Evolutionary conservation across 2,113 vertebrate genomes (phyloP).

Genomic region (Silurus meridionalis): DNA sequence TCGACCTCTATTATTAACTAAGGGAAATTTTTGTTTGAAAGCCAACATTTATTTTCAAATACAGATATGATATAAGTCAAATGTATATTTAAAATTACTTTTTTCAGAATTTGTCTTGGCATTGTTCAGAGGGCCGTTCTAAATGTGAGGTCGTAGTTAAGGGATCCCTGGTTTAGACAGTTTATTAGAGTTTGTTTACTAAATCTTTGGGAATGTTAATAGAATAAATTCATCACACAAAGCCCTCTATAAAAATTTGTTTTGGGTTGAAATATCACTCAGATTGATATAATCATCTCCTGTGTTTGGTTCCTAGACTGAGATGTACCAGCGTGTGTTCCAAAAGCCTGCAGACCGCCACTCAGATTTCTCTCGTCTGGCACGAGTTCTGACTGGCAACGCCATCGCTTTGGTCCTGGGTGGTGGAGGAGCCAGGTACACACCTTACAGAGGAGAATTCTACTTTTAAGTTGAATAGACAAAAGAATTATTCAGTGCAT

Average conservation of each 20-base stretch:
- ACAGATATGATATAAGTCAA: too few relatives aligned
- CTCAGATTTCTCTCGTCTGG: constrained; percentile 91
- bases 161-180: neutral
- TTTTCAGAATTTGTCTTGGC: too few relatives aligned
- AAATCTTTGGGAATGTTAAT: neutral
- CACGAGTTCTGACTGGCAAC: constrained; percentile 88
- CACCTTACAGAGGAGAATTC: neutral
- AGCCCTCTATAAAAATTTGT: neutral
- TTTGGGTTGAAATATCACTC: neutral
- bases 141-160: too few relatives aligned
- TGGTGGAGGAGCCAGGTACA: constrained; percentile 70
- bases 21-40: too few relatives aligned
- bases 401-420: constrained; percentile 90
- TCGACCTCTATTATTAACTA: too few relatives aligned
- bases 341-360: constrained; percentile 85
- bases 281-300: neutral
- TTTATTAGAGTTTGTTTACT: neutral
- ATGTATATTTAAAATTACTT: too few relatives aligned
- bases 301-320: constrained; percentile 70
- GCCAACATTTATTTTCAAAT: too few relatives aligned
- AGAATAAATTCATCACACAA: neutral
- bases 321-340: constrained; percentile 87
- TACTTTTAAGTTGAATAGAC: neutral
- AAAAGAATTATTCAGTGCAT: neutral
- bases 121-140: too few relatives aligned